Percentiles rank a stretch among this genome's conserved stretches.
These are phyloP conservation scores for Aspidapion aeneum DNA, from an alignment of 2,888 invertebrate species.

Conservation along the genomic window DNA sequence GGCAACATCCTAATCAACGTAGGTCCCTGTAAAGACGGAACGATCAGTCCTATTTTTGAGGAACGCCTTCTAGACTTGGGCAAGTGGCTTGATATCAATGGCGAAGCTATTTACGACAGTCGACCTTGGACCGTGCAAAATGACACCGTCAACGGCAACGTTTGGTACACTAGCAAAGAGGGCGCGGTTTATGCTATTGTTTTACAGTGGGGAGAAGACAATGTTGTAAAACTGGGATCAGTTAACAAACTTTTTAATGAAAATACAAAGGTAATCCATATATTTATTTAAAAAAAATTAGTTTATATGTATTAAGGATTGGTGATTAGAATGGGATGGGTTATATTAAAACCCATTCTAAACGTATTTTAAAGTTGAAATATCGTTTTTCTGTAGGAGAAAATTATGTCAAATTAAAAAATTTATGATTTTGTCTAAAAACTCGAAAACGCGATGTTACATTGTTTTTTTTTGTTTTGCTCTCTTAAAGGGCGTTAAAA, in stretches of 20 bases:
- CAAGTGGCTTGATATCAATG: constrained; percentile 73
- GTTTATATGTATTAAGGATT: too few relatives aligned
- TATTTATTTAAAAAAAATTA: too few relatives aligned
- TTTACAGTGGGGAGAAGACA: constrained; percentile 65
- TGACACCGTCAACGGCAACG: constrained; percentile 61
- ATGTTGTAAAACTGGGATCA: constrained; percentile 49
- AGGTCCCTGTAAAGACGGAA: constrained; percentile 87
- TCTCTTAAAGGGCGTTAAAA: too few relatives aligned
- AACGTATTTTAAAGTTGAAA: too few relatives aligned
- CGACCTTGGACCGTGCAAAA: constrained; percentile 81
- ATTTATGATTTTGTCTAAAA: too few relatives aligned
- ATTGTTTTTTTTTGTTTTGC: too few relatives aligned
- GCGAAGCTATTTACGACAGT: constrained; percentile 79
- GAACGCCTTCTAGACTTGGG: constrained; percentile 79
- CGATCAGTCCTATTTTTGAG: constrained; percentile 81
- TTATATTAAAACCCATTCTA: too few relatives aligned
- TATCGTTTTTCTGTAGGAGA: too few relatives aligned
- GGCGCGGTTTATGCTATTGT: constrained; percentile 62
- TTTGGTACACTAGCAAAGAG: constrained; percentile 39
- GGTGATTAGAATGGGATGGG: too few relatives aligned
- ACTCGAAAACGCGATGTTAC: too few relatives aligned
- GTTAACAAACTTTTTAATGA: constrained; percentile 35
- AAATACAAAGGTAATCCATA: constrained; percentile 17
- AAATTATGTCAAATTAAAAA: too few relatives aligned
- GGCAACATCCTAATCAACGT: constrained; percentile 80